Evolutionary conservation across 2,797 vertebrate genomes (phyloP), one percentile per base, ranked within the genome.

Genomic region (Diplodus sargus): DNA sequence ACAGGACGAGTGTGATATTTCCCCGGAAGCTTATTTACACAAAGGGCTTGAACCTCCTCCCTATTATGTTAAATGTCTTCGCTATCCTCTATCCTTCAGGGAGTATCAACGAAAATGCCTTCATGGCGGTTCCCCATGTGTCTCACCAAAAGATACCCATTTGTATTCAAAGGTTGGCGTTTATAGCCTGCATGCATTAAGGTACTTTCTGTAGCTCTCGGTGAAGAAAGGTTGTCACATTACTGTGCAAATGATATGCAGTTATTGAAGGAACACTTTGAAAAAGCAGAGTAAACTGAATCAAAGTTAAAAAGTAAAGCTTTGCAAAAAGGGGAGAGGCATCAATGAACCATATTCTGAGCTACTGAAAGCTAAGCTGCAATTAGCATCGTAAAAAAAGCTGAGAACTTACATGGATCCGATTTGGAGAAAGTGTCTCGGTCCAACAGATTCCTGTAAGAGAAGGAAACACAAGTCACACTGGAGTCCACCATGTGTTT

Each of bases 391-490:
- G 0, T 54, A 52, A 15, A 47, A 16, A 48, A 75, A 73, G 48
- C 9, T 47, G 59, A 49, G 18, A 78, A 95, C 97, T 97, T 95
- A 99, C 98, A 25, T 66, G 97, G 97, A 83, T 99, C 97, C 0
- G 98, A 99, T 92, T 99, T 99, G 94, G 98, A 98, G 95, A 99
- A 99, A 70, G 98, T 98, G 94, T 99, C 98, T 91, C 95, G 95
- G 93, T 99, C 97, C 94, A 99, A 90, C 62, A 99, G 97, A 89
- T 97, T 94, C 91, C 98, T 99, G 92, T 56, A 87, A 90, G 48
- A 88, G 59, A 90, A 49, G 67, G 74, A 69, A 83, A 78, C 5
- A 75, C 70, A 15, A 80, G 81, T 39, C 20, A 47, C 12, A 74
- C 18, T 22, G 2, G 0, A 70, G 4, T 65, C 14, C 12, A 20